phyloP scores from a whole-genome alignment of 2,113 vertebrate species.

The Podarcis raffonei region DNA sequence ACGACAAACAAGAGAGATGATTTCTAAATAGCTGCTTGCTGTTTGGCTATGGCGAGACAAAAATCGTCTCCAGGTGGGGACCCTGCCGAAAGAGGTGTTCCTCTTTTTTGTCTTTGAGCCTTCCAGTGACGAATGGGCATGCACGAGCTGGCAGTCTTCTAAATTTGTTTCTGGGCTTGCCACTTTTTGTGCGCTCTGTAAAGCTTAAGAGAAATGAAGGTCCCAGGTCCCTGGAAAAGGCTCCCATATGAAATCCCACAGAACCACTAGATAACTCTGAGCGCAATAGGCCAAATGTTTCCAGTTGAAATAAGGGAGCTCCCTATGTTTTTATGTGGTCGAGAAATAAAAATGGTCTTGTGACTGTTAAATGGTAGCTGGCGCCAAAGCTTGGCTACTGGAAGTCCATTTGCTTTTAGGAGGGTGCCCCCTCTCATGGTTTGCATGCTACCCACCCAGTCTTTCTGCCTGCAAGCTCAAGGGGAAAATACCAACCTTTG shows the following conservation, averaged over 20 bases:
- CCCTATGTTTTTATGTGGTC: neutral
- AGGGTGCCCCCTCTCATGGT: neutral
- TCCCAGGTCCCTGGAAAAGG: too few relatives aligned
- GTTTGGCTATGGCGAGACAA: neutral
- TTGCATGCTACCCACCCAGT: neutral
- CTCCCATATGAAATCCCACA: too few relatives aligned
- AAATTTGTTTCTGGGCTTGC: neutral
- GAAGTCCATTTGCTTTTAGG: neutral
- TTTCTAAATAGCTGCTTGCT: neutral
- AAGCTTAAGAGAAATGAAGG: neutral
- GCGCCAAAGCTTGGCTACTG: neutral
- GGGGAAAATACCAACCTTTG: too few relatives aligned
- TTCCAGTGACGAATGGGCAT: neutral
- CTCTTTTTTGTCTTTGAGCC: neutral
- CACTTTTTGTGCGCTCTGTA: conserved; percentile 3
- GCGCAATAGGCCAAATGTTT: too few relatives aligned
- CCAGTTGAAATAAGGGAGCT: too few relatives aligned
- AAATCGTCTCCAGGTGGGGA: neutral
- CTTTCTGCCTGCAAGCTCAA: neutral
- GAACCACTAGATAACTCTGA: too few relatives aligned
- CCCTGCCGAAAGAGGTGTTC: too few relatives aligned
- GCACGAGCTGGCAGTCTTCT: neutral
- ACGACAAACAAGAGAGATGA: neutral
- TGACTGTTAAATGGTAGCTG: neutral
- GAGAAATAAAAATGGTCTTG: neutral